Evolutionary conservation across 2,888 invertebrate genomes (phyloP).

Genomic region (Pimpla rufipes): DNA sequence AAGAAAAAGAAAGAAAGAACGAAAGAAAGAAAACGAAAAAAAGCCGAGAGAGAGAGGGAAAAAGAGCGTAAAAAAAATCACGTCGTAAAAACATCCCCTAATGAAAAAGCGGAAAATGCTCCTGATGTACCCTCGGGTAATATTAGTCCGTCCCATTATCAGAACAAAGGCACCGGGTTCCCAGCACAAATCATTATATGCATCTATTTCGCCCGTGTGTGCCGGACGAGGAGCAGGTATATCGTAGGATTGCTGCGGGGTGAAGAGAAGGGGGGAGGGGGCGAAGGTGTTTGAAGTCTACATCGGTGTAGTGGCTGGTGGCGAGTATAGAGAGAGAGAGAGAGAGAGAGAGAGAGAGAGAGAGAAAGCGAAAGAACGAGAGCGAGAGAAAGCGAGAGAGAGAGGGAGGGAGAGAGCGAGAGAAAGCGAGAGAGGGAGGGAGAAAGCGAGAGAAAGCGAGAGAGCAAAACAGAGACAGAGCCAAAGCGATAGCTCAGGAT

Average conservation of each 20-base stretch:
- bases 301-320: conserved; percentile 13
- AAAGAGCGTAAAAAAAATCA: neutral
- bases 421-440: conserved; percentile 1
- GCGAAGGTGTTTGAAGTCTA: conserved; percentile 26
- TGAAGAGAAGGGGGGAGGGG: neutral
- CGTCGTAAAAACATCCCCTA: conserved; percentile 8
- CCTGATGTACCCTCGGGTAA: conserved; percentile 1
- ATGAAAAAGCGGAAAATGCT: conserved; percentile 13
- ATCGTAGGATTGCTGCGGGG: conserved; percentile 25
- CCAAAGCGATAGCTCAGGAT: too few relatives aligned
- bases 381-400: neutral
- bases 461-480: too few relatives aligned
- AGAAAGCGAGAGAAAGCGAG: too few relatives aligned
- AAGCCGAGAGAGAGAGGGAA: too few relatives aligned
- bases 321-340: neutral
- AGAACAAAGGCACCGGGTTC: conserved; percentile 5
- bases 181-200: conserved; percentile 24
- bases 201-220: conserved; percentile 12
- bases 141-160: conserved; percentile 9
- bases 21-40: neutral
- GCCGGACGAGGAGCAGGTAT: conserved; percentile 5
- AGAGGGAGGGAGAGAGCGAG: conserved; percentile 2
- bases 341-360: neutral
- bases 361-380: neutral
- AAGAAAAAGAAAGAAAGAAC: too few relatives aligned